These are phyloP conservation scores for Apteryx owenii DNA, from an alignment of 2,113 vertebrate genomes.

Conservation along the genomic window DNA sequence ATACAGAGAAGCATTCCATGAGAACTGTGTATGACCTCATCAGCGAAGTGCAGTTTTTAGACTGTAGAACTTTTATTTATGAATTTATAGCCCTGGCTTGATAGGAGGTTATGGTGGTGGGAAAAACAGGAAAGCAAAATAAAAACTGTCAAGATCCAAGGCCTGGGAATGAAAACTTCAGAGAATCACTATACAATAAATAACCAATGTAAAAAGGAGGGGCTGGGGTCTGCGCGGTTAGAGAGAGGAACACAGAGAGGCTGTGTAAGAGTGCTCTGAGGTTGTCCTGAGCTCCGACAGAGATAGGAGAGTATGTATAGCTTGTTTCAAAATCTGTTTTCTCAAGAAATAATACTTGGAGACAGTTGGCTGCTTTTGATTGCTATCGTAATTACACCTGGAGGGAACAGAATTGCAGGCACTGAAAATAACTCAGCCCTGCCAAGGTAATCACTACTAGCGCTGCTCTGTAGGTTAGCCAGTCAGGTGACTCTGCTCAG, in stretches of 20 bases:
- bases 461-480: neutral
- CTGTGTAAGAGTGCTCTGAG: neutral
- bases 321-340: slow-evolving; percentile 21
- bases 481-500: neutral
- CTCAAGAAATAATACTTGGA: slow-evolving; percentile 43
- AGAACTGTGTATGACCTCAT: neutral
- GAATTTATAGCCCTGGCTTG: neutral
- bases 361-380: slow-evolving; percentile 54
- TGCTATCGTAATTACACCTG: slow-evolving; percentile 55
- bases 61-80: neutral
- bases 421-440: slow-evolving; percentile 43
- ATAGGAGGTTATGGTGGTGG: rapidly evolving
- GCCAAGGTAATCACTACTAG: slow-evolving; percentile 49
- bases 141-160: neutral
- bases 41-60: neutral
- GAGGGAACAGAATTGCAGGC: slow-evolving; percentile 44
- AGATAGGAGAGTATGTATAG: neutral
- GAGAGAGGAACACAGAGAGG: neutral
- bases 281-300: neutral
- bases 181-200: neutral
- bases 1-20: neutral
- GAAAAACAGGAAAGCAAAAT: neutral
- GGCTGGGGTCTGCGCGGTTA: neutral
- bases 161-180: neutral
- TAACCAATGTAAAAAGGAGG: neutral